Evolutionary conservation across 2,113 vertebrate genomes (phyloP).

Genomic region (Hystrix cristata): DNA sequence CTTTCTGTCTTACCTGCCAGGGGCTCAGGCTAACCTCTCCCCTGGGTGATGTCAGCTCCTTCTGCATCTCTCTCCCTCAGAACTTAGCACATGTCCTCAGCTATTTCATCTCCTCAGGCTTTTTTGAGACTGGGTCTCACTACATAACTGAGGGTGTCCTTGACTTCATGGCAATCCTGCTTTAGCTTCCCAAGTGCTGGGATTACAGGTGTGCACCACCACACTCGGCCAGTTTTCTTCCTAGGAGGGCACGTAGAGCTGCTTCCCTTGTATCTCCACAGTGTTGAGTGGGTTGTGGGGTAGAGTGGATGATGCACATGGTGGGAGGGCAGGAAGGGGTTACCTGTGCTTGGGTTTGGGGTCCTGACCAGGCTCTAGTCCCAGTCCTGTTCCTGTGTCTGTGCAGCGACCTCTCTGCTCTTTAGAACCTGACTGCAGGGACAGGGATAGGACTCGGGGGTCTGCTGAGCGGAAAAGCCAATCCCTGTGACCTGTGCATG

Average conservation of each 20-base stretch:
- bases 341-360: neutral
- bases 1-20: neutral
- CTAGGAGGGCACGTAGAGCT: neutral
- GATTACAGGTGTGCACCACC: neutral
- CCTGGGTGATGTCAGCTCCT: neutral
- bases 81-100: neutral
- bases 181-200: neutral
- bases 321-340: neutral
- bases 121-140: neutral
- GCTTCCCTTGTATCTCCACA: neutral
- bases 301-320: neutral
- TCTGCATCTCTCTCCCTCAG: neutral
- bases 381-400: neutral
- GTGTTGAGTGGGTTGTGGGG: neutral
- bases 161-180: neutral
- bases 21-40: neutral
- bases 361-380: neutral
- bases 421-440: neutral
- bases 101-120: neutral
- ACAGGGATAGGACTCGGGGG: too few species aligned
- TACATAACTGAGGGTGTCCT: neutral
- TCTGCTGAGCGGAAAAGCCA: neutral
- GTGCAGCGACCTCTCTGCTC: neutral
- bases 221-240: neutral
- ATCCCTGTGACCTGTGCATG: accelerated